Base-by-base conservation (phyloP, 2,113 vertebrate species). In the Oenanthe oenanthe region DNA sequence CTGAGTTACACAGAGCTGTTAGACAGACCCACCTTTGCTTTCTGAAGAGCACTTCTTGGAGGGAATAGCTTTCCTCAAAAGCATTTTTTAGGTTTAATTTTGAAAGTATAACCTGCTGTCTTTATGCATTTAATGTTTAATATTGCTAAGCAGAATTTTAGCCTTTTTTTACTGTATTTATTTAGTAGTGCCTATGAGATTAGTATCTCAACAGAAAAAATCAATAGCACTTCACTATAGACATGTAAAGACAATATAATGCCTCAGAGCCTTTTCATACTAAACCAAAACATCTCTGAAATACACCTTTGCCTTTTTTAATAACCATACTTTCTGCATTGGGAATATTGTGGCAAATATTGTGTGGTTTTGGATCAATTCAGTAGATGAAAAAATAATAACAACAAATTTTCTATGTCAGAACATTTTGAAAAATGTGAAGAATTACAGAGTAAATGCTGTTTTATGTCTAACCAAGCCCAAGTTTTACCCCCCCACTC, bases 381-480 rank as follows among this genome's bases (percentile, higher is more conserved):
- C 75, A 53, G n/a, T 50, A 73, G 50, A 76, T 85, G 58, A 85
- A 76, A 93, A 92, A 79, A 85, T 71, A 89, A 63, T 78, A 92
- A 42, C 29, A 66, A 75, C 83, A n/a, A 58, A 73, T 93, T 87
- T 92, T 63, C 66, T 36, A 28, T 43, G 54, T 91, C 89, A 93
- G 63, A 85, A 57, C 34, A 47, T 79, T 79, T 75, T 89, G 57
- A 87, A 92, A 93, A 89, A n/a, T 58, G 20, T 53, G 56, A 68
- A 63, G 34, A 70, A 45, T 54, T 78, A 42, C 40, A 31, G 28
- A 68, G 13, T 4, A 91, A 85, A 13, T 47, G 32, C 29, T 85
- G 25, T 1, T 88, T 92, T 78, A 38, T 81, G 14, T 67, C 47
- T 87, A 80, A 89, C 2, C 14, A 65, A 81, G 73, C 13, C 19